Evolutionary conservation across 2,888 invertebrate genomes (phyloP).

Genomic region (Ectropis crepuscularia): DNA sequence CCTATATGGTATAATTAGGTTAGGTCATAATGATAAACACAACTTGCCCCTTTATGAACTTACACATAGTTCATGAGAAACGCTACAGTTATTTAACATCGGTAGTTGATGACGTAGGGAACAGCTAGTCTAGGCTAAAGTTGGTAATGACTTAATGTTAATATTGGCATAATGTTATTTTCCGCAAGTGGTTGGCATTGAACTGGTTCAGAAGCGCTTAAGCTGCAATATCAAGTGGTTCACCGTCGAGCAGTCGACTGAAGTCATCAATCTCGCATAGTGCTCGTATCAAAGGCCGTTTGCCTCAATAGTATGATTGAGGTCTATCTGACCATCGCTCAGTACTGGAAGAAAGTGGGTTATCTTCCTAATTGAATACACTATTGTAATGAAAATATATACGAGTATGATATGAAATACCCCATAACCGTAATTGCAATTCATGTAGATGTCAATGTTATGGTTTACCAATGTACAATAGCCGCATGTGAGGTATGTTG

Average conservation of each 20-base stretch:
- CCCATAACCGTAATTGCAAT: not conserved
- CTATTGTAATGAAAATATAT: conserved; percentile 32
- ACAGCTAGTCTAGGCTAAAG: not conserved
- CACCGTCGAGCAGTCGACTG: conserved; percentile 10
- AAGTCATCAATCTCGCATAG: conserved; percentile 50
- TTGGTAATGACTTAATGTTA: conserved; percentile 22
- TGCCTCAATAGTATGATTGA: conserved; percentile 46
- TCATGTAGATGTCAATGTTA: conserved; percentile 7
- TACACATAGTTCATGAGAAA: too few species aligned
- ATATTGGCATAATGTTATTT: conserved; percentile 24
- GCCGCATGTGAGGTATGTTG: conserved; percentile 7
- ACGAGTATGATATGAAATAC: conserved; percentile 11
- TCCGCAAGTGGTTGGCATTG: conserved; percentile 30
- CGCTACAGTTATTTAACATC: too few species aligned
- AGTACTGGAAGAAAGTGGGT: conserved; percentile 53
- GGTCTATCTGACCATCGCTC: conserved; percentile 43
- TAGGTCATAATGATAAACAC: too few species aligned
- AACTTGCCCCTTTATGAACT: too few species aligned
- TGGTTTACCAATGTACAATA: conserved; percentile 5
- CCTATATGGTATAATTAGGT: too few species aligned
- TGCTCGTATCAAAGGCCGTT: conserved; percentile 49
- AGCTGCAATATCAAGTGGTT: conserved; percentile 27
- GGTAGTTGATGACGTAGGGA: too few species aligned
- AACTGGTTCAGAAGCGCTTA: conserved; percentile 38
- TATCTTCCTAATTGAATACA: conserved; percentile 44